Evolutionary conservation across 1,140 invertebrate genomes (phyloP).

Genomic region (Aphaenogaster floridana): DNA sequence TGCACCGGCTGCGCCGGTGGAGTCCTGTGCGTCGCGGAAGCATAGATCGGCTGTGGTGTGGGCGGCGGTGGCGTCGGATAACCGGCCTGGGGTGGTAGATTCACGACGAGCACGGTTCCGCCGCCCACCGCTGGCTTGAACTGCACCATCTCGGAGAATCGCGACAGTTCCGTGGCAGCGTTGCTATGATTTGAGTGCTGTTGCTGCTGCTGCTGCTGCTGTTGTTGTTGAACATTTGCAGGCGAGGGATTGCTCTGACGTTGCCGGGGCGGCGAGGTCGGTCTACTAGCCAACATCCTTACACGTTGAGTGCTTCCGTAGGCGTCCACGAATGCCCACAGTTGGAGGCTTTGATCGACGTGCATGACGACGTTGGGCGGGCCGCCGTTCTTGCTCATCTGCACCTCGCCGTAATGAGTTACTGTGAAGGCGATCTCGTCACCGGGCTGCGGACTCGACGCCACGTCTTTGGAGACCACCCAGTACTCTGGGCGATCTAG

Average conservation of each 20-base stretch:
- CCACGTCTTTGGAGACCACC: constrained; percentile 98
- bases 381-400: constrained; percentile 95
- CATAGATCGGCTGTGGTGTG: constrained; percentile 80
- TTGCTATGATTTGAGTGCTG: constrained; percentile 81
- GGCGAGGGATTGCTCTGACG: constrained; percentile 74
- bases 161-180: constrained; percentile 83
- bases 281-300: constrained; percentile 88
- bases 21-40: constrained; percentile 63
- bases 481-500: constrained; percentile 98
- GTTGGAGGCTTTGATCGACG: constrained; percentile 94
- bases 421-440: constrained; percentile 97
- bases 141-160: constrained; percentile 88
- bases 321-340: constrained; percentile 98
- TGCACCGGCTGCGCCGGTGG: constrained; percentile 41
- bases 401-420: constrained; percentile 94
- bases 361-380: constrained; percentile 95
- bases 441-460: constrained; percentile 92
- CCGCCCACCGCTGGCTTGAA: constrained; percentile 89
- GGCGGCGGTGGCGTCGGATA: constrained; percentile 81
- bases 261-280: constrained; percentile 82
- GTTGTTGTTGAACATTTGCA: constrained; percentile 68
- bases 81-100: constrained; percentile 89
- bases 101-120: constrained; percentile 93
- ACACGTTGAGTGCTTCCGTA: constrained; percentile 97
- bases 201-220: constrained; percentile 74